Percentiles rank a stretch among this genome's conserved stretches.
These are phyloP conservation scores for Thalassoma bifasciatum DNA, from an alignment of 2,113 vertebrate genomes.

Conservation along the genomic window DNA sequence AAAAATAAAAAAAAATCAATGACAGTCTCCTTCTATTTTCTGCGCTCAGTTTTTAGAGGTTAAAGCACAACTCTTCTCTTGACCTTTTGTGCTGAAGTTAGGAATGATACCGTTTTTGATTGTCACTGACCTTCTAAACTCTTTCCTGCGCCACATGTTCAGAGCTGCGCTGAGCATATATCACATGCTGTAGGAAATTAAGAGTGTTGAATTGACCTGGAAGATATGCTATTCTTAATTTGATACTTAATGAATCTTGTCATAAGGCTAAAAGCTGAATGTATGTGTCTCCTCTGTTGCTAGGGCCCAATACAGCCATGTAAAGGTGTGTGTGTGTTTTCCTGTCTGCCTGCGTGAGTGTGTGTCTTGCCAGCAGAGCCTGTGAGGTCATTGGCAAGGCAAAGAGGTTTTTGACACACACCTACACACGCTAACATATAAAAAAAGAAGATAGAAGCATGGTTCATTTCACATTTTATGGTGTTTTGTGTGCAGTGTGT, in stretches of 20 bases:
- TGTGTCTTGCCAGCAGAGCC: conserved; percentile 23
- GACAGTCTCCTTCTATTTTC: background rate
- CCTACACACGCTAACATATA: background rate
- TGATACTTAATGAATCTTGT: background rate
- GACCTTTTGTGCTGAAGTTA: conserved; percentile 35
- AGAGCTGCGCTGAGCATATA: background rate
- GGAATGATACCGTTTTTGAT: conserved; percentile 29
- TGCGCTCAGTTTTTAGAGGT: conserved; percentile 23
- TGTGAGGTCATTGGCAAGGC: conserved; percentile 35
- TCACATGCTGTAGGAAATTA: conserved; percentile 4
- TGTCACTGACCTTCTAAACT: conserved; percentile 38
- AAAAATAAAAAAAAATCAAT: background rate
- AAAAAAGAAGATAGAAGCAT: conserved; percentile 1
- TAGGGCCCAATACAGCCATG: background rate
- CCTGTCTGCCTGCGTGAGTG: conserved; percentile 4
- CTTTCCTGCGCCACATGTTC: conserved; percentile 19
- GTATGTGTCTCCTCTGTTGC: conserved; percentile 6
- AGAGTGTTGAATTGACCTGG: background rate
- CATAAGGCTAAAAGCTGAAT: background rate
- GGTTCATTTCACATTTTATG: background rate
- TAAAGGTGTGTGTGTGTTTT: background rate
- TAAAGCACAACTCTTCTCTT: conserved; percentile 22
- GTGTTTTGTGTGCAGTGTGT: conserved; percentile 1
- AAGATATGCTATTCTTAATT: background rate
- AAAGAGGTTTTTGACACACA: conserved; percentile 9